Percentiles rank a stretch among this genome's conserved stretches.
phyloP scores from a whole-genome alignment of 2,888 invertebrate species.

The Frankliniella fusca region DNA sequence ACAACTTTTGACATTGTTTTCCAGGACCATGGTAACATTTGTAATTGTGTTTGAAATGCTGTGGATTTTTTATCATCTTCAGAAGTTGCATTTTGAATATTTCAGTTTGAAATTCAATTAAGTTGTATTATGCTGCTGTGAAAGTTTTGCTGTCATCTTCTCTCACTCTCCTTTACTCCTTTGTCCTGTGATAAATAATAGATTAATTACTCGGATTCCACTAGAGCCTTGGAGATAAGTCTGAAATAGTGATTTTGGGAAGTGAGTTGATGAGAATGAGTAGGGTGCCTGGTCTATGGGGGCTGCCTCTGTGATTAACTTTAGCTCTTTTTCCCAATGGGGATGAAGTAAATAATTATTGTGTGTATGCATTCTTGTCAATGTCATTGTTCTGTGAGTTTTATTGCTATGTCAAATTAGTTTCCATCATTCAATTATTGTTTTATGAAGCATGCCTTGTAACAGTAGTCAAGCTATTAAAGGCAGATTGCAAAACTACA shows the following conservation, averaged over 20 bases:
- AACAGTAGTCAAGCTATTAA: constrained; percentile 4
- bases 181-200: constrained; percentile 26
- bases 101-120: constrained; percentile 21
- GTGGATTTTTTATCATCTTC: constrained; percentile 20
- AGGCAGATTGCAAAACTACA: background rate
- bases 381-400: constrained; percentile 3
- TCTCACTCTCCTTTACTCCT: constrained; percentile 24
- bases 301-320: constrained; percentile 22
- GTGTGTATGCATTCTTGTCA: constrained; percentile 17
- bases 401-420: constrained; percentile 13
- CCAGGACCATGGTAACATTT: constrained; percentile 9
- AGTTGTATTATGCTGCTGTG: constrained; percentile 16
- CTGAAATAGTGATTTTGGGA: constrained; percentile 26
- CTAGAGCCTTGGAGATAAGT: constrained; percentile 26
- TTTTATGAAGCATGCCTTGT: background rate
- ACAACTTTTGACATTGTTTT: constrained; percentile 3
- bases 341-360: background rate
- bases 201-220: constrained; percentile 26
- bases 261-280: constrained; percentile 9
- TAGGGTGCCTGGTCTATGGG: constrained; percentile 17
- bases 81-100: constrained; percentile 25
- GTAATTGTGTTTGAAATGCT: constrained; percentile 15
- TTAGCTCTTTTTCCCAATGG: background rate
- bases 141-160: constrained; percentile 21
- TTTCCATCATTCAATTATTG: background rate